Conservation (phyloP, 2,113 vertebrate genomes). For the Ictalurus furcatus region DNA sequence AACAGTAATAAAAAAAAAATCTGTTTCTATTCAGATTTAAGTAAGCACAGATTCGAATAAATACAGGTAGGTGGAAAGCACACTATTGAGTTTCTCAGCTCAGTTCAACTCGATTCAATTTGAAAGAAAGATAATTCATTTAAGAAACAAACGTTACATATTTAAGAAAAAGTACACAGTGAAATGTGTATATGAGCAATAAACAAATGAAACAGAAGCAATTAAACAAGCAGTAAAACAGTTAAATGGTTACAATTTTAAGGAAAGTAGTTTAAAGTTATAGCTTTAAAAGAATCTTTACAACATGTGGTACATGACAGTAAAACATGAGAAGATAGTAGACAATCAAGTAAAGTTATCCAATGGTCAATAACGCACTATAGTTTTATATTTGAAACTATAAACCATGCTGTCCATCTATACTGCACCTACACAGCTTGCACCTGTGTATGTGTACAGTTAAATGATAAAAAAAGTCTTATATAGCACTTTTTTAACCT, state of each 20-base stretch:
- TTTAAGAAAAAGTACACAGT: background rate
- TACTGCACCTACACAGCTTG: background rate
- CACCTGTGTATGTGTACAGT: background rate
- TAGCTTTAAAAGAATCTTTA: background rate
- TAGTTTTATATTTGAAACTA: background rate
- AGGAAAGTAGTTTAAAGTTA: background rate
- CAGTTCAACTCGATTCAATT: background rate
- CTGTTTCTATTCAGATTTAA: background rate
- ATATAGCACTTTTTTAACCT: too few species aligned
- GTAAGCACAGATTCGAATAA: background rate
- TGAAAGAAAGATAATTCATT: background rate
- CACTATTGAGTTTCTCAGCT: background rate
- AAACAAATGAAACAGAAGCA: conserved; percentile 13
- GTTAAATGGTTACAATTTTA: background rate
- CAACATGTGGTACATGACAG: background rate
- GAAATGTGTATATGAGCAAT: background rate
- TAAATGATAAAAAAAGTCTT: background rate
- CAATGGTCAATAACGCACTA: background rate
- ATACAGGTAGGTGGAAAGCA: conserved; percentile 2
- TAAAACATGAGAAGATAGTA: background rate
- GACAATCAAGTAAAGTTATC: background rate
- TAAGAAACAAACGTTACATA: too few species aligned
- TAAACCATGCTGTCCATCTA: background rate
- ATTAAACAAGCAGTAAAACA: background rate
- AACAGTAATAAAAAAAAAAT: background rate